Evolutionary conservation across 2,888 invertebrate genomes (phyloP).

Genomic region (Parapristionchus giblindavisi): DNA sequence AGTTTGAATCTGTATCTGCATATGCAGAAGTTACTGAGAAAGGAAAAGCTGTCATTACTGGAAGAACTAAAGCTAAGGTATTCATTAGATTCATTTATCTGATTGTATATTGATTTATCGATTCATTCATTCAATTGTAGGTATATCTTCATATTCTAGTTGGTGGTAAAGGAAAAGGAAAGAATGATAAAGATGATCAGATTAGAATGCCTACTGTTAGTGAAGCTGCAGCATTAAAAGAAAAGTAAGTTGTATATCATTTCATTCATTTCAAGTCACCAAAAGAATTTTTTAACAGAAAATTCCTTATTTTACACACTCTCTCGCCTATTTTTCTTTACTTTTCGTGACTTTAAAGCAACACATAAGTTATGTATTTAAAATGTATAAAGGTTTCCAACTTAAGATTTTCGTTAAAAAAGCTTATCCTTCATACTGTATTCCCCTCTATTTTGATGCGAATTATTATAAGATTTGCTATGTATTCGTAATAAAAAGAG

Average conservation of each 20-base stretch:
- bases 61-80: conserved; percentile 49
- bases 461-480: no score
- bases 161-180: conserved; percentile 44
- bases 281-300: no score
- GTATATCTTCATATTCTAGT: conserved; percentile 55
- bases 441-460: no score
- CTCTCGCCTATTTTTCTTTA: no score
- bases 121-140: no score
- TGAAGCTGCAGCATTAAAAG: conserved; percentile 62
- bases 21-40: conserved; percentile 56
- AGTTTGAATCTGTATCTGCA: conserved; percentile 49
- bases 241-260: conserved; percentile 46
- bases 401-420: no score
- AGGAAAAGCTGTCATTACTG: conserved; percentile 50
- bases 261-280: not conserved
- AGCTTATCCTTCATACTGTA: no score
- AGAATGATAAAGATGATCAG: conserved; percentile 40
- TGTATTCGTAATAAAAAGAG: no score
- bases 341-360: no score
- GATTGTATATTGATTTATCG: not conserved
- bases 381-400: no score
- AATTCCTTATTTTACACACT: no score
- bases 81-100: not conserved
- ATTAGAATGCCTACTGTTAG: conserved; percentile 57
- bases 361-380: no score